Percentiles rank a stretch among this genome's conserved stretches.
Conservation (phyloP, 2,113 vertebrate species). For the Grammomys dolichurus region DNA sequence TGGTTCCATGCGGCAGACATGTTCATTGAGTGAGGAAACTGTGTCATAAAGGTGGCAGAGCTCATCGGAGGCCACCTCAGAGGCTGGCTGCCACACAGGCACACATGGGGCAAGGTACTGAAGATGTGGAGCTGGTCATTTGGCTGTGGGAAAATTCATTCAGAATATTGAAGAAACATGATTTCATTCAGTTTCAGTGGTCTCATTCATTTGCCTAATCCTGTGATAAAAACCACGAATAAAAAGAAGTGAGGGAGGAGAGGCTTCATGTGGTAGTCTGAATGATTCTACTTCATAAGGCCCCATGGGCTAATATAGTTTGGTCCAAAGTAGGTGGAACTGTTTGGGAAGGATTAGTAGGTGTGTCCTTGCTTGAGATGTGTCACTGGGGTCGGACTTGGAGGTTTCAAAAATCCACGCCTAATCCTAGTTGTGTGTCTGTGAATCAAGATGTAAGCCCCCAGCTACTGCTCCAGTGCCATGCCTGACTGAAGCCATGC, state of each 20-base stretch:
- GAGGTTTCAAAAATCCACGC: not conserved
- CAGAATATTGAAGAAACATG: not conserved
- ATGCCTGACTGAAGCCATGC: not conserved
- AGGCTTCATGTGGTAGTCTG: not conserved
- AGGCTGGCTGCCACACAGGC: not conserved
- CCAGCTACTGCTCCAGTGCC: not conserved
- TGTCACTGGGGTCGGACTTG: not conserved
- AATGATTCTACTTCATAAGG: not conserved
- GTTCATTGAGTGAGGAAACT: not conserved
- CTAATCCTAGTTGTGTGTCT: not conserved
- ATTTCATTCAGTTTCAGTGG: not conserved
- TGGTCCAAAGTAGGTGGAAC: not conserved
- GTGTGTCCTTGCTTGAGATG: not conserved
- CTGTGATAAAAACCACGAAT: not conserved
- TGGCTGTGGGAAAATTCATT: not conserved
- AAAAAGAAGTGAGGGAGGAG: not conserved
- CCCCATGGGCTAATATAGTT: not conserved
- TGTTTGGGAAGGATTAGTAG: not conserved
- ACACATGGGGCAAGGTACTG: not conserved
- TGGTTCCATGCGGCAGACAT: not conserved
- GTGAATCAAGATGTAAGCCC: not conserved
- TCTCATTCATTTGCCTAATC: not conserved
- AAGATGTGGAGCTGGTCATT: conserved; percentile 14
- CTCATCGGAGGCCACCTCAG: not conserved
- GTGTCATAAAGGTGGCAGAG: not conserved